phyloP scores from a whole-genome alignment of 64 coral and sea anemone genomes.

The Exaiptasia diaphana region DNA sequence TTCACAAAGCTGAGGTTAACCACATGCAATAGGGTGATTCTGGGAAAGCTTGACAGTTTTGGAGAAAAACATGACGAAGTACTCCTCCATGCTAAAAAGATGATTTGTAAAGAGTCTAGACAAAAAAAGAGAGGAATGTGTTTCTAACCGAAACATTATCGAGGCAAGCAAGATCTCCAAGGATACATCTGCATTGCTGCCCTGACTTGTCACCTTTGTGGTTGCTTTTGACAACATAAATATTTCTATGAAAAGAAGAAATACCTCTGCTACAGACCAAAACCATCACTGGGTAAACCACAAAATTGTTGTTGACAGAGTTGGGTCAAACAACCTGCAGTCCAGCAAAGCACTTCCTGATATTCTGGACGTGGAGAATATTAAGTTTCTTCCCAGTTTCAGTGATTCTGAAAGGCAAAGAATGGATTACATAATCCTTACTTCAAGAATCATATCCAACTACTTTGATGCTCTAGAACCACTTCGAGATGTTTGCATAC shows the following conservation, averaged over 20 bases:
- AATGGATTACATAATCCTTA: constrained; percentile 17
- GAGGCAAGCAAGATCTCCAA: background rate
- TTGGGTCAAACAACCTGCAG: constrained; percentile 2
- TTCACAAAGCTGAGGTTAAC: constrained; percentile 57
- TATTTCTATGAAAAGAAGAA: constrained; percentile 12
- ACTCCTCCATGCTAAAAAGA: constrained; percentile 22
- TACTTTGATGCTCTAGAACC: constrained; percentile 42
- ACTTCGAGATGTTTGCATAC: constrained; percentile 26
- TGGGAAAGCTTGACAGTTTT: constrained; percentile 57
- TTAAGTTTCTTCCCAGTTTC: constrained; percentile 29
- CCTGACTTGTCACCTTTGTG: constrained; percentile 28
- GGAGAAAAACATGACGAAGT: constrained; percentile 36
- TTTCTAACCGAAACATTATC: background rate
- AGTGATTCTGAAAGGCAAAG: background rate
- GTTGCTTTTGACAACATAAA: constrained; percentile 61
- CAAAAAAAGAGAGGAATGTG: constrained; percentile 23
- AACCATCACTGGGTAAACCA: constrained; percentile 59
- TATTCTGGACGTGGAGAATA: constrained; percentile 34
- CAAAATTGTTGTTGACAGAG: constrained; percentile 22
- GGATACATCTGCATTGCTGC: background rate
- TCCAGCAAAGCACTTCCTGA: constrained; percentile 10
- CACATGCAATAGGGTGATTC: constrained; percentile 37
- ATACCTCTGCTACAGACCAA: constrained; percentile 12
- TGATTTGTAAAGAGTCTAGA: background rate
- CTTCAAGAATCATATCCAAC: constrained; percentile 10